phyloP scores from a whole-genome alignment of 2,888 invertebrate species.

The Adineta ricciae region DNA sequence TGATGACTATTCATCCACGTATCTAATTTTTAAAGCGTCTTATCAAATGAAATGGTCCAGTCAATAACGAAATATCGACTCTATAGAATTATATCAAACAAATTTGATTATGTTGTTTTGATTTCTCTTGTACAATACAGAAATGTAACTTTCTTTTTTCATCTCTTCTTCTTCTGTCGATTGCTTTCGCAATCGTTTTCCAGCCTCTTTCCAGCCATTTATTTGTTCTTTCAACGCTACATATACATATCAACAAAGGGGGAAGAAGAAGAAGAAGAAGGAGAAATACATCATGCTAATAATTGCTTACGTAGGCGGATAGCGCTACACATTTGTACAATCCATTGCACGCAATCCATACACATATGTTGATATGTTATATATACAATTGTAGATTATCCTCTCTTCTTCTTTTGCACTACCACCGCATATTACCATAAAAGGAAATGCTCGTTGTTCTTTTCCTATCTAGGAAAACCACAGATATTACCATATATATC shows the following conservation, averaged over 20 bases:
- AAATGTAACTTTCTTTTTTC: not conserved
- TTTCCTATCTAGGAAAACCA: not conserved
- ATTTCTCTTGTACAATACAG: not conserved
- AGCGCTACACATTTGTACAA: not conserved
- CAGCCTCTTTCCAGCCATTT: not conserved
- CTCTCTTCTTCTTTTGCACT: not conserved
- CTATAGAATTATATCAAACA: not conserved
- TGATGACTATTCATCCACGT: no score
- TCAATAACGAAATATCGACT: not conserved
- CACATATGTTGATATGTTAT: constrained; percentile 2
- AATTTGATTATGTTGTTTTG: not conserved
- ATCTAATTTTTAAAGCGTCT: no score
- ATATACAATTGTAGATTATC: not conserved
- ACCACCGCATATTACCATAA: not conserved
- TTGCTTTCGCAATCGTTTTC: not conserved
- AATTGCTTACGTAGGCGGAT: not conserved
- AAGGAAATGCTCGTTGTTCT: not conserved
- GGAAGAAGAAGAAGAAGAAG: not conserved
- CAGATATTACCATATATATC: not conserved
- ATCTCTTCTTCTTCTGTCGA: not conserved
- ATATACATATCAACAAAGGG: not conserved
- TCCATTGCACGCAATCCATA: not conserved
- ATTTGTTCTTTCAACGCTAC: not conserved
- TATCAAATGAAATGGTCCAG: not conserved
- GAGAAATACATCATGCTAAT: not conserved